Conservation (phyloP, 2,888 invertebrate species). For the Actias luna region DNA sequence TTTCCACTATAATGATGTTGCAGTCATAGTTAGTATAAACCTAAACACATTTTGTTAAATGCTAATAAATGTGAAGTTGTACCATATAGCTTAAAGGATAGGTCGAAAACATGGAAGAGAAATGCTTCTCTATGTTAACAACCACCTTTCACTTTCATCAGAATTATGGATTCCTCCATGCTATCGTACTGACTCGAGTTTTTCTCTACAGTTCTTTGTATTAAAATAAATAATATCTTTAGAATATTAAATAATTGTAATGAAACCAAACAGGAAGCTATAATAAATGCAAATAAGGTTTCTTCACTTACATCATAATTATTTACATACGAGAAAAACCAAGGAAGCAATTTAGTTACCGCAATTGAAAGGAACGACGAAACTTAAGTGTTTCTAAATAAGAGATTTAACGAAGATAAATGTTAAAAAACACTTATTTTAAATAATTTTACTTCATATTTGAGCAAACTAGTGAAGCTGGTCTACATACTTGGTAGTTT, state of each 20-base stretch:
- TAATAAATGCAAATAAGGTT: not conserved
- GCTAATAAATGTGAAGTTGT: too few relatives aligned
- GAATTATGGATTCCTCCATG: too few relatives aligned
- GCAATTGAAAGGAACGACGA: not conserved
- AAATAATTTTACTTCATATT: not conserved
- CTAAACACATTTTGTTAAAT: too few relatives aligned
- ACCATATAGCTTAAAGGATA: too few relatives aligned
- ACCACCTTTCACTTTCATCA: too few relatives aligned
- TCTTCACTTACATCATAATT: not conserved
- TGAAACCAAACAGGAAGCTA: not conserved
- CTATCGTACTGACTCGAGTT: too few relatives aligned
- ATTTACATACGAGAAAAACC: not conserved
- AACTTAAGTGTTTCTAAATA: not conserved
- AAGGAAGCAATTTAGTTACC: not conserved
- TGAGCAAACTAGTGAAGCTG: not conserved
- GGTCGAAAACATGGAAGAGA: too few relatives aligned
- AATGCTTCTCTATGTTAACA: too few relatives aligned
- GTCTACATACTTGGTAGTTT: not conserved
- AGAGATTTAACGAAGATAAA: not conserved
- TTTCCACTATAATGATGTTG: too few relatives aligned
- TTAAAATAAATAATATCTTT: too few relatives aligned
- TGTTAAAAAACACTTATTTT: not conserved
- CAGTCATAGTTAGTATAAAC: too few relatives aligned
- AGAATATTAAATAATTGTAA: not conserved
- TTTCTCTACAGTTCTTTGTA: too few relatives aligned